A percentile compares a stretch with the other conserved stretches of the same genome.
These are phyloP conservation scores for Hemiprocne comata DNA, from an alignment of 2,113 vertebrate genomes.

Conservation along the genomic window DNA sequence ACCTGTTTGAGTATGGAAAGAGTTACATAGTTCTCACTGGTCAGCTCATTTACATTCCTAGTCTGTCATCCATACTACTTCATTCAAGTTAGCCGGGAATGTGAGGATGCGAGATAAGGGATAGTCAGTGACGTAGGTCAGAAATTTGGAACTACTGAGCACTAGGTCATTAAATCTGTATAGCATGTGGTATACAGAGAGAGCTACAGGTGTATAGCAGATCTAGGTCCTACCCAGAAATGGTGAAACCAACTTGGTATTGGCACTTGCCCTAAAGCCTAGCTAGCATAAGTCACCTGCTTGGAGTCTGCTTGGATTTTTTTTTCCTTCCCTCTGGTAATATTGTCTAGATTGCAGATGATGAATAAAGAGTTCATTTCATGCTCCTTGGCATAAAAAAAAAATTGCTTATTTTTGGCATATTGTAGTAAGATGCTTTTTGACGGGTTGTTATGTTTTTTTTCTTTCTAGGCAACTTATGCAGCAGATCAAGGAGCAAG, in stretches of 20 bases:
- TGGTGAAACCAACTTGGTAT: background rate
- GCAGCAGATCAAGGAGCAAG: constrained; percentile 84
- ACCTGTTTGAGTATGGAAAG: background rate
- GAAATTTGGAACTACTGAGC: background rate
- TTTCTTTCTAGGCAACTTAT: constrained; percentile 83
- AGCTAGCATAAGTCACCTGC: background rate
- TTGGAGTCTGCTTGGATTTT: background rate
- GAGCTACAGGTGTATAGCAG: background rate
- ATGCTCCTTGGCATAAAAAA: background rate
- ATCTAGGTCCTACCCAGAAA: background rate
- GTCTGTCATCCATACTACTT: background rate
- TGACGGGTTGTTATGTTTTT: background rate
- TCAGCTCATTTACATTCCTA: background rate
- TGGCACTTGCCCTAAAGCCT: background rate
- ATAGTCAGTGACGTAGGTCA: background rate
- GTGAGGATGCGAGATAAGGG: background rate
- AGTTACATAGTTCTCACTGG: background rate
- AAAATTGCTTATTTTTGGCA: background rate
- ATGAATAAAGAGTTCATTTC: background rate
- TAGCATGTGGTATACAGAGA: background rate
- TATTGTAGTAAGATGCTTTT: background rate
- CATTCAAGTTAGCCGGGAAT: background rate
- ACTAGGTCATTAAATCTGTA: background rate
- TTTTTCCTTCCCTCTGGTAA: background rate
- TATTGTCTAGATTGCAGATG: background rate